Base-by-base conservation (phyloP, 2,888 invertebrate species). In the Lasioglossum pauxillum region DNA sequence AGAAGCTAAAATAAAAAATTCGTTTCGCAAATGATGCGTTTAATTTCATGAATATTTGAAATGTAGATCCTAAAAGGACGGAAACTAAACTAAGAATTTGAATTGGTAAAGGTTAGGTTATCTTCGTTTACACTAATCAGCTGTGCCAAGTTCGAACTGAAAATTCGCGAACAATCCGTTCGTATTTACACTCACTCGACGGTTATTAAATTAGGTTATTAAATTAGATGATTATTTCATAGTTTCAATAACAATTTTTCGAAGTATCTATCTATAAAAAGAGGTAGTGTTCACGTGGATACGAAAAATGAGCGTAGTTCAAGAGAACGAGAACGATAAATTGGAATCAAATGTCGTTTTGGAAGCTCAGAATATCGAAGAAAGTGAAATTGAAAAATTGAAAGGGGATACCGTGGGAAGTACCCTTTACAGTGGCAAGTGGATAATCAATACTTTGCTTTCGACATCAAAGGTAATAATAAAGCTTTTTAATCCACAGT, bases 381-480 rank as follows among this genome's bases (percentile, higher is more conserved):
- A 82, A 60, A 75, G 46, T 41, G 95, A 95, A 88, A 94, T 95
- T 76, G 95, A 95, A 92, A 92, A 91, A 23, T 95, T 98, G 78
- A 96, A 96, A 92, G 98, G 98, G 31, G 98, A 98, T 95, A 97
- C 97, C 3, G 97, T 98, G 82, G 98, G 98, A 16, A 96, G 97
- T 86, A 98, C 98, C 0, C 96, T 97, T 46, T 98, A 98, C 93
- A 98, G 98, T 93, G 97, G 91, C 46, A 93, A 94, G 73, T 95
- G 95, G 94, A 93, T 94, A 84, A 88, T 95, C 46, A 92, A 92
- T 69, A 92, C 91, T 38, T 90, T 95, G 8, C 90, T 95, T 83
- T 89, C 93, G 12, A 80, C 94, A 67, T 92, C 93, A 35, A 93
- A 94, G 91, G 95, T 95, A 85, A 84, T 78, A 64, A 38, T n/a